Conservation (phyloP, 1,140 invertebrate genomes). For the Oryctes rhinoceros region DNA sequence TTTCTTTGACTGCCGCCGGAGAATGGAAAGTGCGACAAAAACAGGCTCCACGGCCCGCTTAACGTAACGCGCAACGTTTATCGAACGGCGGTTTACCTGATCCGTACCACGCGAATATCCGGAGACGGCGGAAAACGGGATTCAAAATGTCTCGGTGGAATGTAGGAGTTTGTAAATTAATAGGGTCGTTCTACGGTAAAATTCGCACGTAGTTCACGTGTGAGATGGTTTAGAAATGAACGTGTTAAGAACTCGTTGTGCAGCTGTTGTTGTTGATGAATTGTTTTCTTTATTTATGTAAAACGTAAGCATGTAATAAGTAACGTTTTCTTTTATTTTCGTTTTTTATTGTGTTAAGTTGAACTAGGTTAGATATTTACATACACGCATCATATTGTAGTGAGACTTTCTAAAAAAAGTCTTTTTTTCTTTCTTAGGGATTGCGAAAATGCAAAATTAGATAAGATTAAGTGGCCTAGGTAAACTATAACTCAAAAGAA, state of each 20-base stretch:
- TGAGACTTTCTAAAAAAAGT: too few relatives aligned
- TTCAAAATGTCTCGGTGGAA: neutral
- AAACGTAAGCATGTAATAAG: neutral
- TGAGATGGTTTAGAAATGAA: neutral
- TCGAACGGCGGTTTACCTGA: neutral
- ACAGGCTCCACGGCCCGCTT: neutral
- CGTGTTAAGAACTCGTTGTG: neutral
- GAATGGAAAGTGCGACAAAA: neutral
- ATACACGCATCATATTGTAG: too few relatives aligned
- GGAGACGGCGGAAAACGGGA: neutral
- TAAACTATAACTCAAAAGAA: too few relatives aligned
- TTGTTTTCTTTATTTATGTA: neutral
- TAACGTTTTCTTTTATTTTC: too few relatives aligned
- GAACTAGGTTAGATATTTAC: too few relatives aligned
- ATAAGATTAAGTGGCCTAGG: too few relatives aligned
- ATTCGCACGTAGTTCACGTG: neutral
- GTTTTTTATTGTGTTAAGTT: too few relatives aligned
- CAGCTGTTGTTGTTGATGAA: neutral
- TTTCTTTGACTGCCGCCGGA: neutral
- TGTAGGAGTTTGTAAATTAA: neutral
- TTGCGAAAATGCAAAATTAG: too few relatives aligned
- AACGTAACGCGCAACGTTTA: neutral
- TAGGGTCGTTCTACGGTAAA: neutral
- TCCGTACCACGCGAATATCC: neutral
- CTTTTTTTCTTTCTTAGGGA: too few relatives aligned